Conservation (phyloP, 2,888 invertebrate genomes). For the Callyntrura guangdongensis region DNA sequence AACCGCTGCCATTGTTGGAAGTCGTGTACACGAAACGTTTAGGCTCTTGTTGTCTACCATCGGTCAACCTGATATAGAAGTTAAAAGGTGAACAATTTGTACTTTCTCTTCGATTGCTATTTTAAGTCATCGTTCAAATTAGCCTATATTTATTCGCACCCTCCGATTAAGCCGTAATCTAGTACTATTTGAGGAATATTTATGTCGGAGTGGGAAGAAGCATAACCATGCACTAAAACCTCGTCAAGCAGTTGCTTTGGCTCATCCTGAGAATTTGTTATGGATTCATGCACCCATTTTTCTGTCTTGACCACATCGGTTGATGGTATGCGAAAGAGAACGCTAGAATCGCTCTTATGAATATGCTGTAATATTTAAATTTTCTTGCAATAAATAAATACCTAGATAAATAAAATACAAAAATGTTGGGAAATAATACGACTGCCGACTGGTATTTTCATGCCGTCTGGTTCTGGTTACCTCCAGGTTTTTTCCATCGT, state of each 20-base stretch:
- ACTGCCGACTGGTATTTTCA: too few relatives aligned
- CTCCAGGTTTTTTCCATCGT: not conserved
- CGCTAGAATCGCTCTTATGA: not conserved
- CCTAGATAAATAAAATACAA: too few relatives aligned
- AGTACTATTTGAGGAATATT: conserved; percentile 17
- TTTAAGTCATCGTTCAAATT: too few relatives aligned
- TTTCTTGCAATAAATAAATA: not conserved
- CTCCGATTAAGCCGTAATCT: conserved; percentile 66
- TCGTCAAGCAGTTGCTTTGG: conserved; percentile 41
- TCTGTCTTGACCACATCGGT: conserved; percentile 73
- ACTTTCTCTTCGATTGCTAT: too few relatives aligned
- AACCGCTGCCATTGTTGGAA: not conserved
- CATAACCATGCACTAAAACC: conserved; percentile 57
- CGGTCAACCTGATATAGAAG: conserved; percentile 1
- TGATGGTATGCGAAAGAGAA: conserved; percentile 72
- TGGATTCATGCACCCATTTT: conserved; percentile 63
- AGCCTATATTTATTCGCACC: not conserved
- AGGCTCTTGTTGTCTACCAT: conserved; percentile 56
- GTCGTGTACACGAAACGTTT: conserved; percentile 67
- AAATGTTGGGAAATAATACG: too few relatives aligned
- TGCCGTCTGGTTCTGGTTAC: too few relatives aligned
- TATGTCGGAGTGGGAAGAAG: not conserved
- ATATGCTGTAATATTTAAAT: not conserved
- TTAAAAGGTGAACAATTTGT: too few relatives aligned
- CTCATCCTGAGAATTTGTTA: not conserved